Evolutionary conservation across 2,113 vertebrate genomes (phyloP).

Genomic region (Sapajus apella): DNA sequence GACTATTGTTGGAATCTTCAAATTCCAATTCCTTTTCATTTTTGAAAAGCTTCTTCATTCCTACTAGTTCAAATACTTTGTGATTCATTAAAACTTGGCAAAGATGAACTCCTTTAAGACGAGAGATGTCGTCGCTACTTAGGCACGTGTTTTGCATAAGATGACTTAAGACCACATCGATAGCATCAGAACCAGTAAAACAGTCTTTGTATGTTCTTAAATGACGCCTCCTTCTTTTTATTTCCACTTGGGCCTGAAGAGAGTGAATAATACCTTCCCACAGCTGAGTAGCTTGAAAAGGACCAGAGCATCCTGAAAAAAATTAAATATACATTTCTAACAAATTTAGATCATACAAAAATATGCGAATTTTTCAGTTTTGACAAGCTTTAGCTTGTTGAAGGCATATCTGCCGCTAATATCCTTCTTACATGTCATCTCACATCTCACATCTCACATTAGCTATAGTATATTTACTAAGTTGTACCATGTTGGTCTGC

Average conservation of each 20-base stretch:
- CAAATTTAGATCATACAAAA: constrained; percentile 35
- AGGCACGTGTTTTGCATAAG: constrained; percentile 91
- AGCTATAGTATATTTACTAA: constrained; percentile 25
- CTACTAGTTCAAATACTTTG: constrained; percentile 89
- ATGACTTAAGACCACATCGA: constrained; percentile 90
- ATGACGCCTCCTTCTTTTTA: constrained; percentile 85
- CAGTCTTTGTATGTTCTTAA: constrained; percentile 85
- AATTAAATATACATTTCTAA: background rate
- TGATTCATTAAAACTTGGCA: constrained; percentile 93
- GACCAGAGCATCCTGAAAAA: constrained; percentile 83
- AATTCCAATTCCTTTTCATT: constrained; percentile 87
- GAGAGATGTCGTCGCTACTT: constrained; percentile 88
- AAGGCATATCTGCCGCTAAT: background rate
- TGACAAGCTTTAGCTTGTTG: constrained; percentile 21
- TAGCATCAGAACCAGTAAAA: constrained; percentile 89
- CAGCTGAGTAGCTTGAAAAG: constrained; percentile 90
- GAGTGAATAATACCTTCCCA: constrained; percentile 90
- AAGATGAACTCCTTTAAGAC: constrained; percentile 88
- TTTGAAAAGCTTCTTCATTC: constrained; percentile 88
- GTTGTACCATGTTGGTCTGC: background rate
- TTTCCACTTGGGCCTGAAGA: constrained; percentile 88
- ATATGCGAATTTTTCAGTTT: background rate
- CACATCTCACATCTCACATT: background rate
- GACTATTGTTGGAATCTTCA: constrained; percentile 88
- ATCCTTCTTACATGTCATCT: constrained; percentile 19